Percentiles rank a stretch among this genome's conserved stretches.
Evolutionary conservation across 64 coral and sea anemone genomes (phyloP).

Genomic region (Stichodactyla mertensii): DNA sequence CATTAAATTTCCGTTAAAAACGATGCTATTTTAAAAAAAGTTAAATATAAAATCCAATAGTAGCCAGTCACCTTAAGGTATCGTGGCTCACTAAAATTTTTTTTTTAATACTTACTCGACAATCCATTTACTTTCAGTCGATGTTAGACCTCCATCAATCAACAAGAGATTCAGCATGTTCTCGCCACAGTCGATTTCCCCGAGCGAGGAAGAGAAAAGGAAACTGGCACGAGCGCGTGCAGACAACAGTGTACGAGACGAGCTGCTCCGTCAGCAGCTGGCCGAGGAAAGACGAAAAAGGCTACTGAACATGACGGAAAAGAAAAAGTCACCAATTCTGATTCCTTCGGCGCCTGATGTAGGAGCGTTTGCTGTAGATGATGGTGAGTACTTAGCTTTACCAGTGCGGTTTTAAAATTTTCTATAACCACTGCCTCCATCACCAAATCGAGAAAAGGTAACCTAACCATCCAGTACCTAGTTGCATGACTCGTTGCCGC

Average conservation of each 20-base stretch:
- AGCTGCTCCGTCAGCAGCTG: conserved; percentile 53
- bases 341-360: background rate
- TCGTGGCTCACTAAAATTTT: too few relatives aligned
- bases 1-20: too few relatives aligned
- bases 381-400: background rate
- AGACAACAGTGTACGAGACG: conserved; percentile 53
- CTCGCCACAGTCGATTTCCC: background rate
- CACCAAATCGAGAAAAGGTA: too few relatives aligned
- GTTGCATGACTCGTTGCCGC: too few relatives aligned
- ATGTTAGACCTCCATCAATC: background rate
- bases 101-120: background rate
- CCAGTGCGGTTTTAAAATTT: too few relatives aligned
- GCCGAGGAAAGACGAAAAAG: conserved; percentile 64
- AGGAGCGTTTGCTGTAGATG: background rate
- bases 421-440: too few relatives aligned
- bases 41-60: too few relatives aligned
- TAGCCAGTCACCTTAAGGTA: too few relatives aligned
- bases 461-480: too few relatives aligned
- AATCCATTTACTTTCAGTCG: background rate
- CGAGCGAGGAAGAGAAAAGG: background rate
- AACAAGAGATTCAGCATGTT: conserved; percentile 48
- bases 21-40: too few relatives aligned
- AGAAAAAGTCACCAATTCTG: background rate
- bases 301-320: background rate
- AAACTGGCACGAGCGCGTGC: conserved; percentile 38